Conservation (phyloP, 2,888 invertebrate genomes). For the Arge pagana region DNA sequence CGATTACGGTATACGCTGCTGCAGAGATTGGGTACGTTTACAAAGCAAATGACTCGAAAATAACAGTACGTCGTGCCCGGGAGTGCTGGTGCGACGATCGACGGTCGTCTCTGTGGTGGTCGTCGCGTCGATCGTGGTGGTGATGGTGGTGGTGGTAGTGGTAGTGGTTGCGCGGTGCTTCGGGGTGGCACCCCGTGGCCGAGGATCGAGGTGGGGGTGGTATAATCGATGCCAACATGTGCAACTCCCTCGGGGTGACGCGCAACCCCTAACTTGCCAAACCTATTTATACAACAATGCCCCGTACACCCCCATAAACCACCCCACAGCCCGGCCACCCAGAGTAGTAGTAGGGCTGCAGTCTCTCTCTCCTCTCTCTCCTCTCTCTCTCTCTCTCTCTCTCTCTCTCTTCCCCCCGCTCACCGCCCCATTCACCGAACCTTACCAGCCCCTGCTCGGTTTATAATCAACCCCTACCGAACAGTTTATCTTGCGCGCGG, state of each 20-base stretch:
- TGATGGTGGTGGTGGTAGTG: conserved; percentile 8
- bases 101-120: conserved; percentile 4
- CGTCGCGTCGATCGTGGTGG: not conserved
- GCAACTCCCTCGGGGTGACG: conserved; percentile 56
- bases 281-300: conserved; percentile 60
- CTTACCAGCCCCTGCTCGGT: conserved; percentile 8
- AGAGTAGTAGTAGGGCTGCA: conserved; percentile 25
- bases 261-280: conserved; percentile 58
- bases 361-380: conserved; percentile 29
- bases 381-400: conserved; percentile 16
- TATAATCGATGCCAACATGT: conserved; percentile 59
- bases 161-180: conserved; percentile 20
- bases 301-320: conserved; percentile 56
- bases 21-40: conserved; percentile 55
- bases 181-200: conserved; percentile 26
- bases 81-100: conserved; percentile 27
- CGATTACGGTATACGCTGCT: conserved; percentile 14
- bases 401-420: conserved; percentile 12
- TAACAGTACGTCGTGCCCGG: conserved; percentile 46
- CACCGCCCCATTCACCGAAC: conserved; percentile 3
- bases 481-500: conserved; percentile 52
- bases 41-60: conserved; percentile 58
- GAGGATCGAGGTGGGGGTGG: conserved; percentile 38
- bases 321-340: conserved; percentile 35
- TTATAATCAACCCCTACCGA: conserved; percentile 29